Base-by-base conservation (phyloP, 92 coral and sea anemone species). In the Epizoanthus illoricatus region DNA sequence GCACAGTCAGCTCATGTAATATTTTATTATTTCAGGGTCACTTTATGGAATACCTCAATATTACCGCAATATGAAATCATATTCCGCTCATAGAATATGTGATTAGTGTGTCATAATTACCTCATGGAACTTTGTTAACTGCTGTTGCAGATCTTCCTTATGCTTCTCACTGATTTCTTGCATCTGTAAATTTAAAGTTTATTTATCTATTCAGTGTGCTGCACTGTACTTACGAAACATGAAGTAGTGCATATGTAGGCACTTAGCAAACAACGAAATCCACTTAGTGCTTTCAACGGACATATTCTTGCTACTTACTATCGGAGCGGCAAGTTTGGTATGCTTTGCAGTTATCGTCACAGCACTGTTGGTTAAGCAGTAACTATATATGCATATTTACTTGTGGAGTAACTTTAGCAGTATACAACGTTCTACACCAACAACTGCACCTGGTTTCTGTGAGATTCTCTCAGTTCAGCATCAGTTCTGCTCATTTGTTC, bases 101-200 rank as follows among this genome's bases (percentile, higher is more conserved):
- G 12, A 23, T 81, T 9, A 55, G 20, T 61, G 20, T 61, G 42
- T 16, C 43, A 57, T 21, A 61, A 60, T 73, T 55, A 94, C 98
- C 98, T 92, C 93, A 84, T 97, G 99, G 69, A 97, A 97, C 47
- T 87, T 91, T 36, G 85, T 91, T 28, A 97, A 84, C 67, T 97
- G 98, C 40, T 88, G 90, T 52, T 90, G 88, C 73, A 97, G 86
- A 60, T 97, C 99, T 33, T 91, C 91, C 78, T 87, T 97, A 84
- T 94, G 94, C 81, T 90, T 97, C 74, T 45, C 73, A 54, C 84
- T 94, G 69, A 94, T 86, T 28, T 91, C 98, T 24, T 94, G 92
- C 59, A 97, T 81, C 99, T 97, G 76, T 2, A 80, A 59, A 60
- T 36, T 43, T 39, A 47, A 73, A 9, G 42, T 16, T 18, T 47